Conservation (phyloP, 2,113 vertebrate genomes). For the Oostethus manadensis region DNA sequence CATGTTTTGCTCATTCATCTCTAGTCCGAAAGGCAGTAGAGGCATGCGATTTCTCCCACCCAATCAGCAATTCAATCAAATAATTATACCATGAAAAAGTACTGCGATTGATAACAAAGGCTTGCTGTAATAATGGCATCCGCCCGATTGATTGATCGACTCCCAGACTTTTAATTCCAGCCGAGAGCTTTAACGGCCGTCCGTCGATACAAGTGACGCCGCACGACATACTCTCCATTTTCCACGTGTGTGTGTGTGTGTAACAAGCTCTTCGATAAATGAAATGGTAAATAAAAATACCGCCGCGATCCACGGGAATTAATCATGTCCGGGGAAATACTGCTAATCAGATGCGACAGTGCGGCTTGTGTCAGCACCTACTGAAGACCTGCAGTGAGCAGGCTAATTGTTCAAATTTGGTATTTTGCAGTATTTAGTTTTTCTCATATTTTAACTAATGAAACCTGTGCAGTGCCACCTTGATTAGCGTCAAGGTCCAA, state of each 20-base stretch:
- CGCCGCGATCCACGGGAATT: conserved; percentile 28
- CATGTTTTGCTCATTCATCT: too few relatives aligned
- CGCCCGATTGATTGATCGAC: conserved; percentile 14
- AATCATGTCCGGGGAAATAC: conserved; percentile 34
- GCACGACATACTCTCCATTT: conserved; percentile 28
- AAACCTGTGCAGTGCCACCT: too few relatives aligned
- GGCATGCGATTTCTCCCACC: too few relatives aligned
- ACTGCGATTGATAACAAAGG: background rate
- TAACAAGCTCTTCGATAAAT: conserved; percentile 57
- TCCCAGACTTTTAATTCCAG: conserved; percentile 44
- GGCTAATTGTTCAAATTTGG: too few relatives aligned
- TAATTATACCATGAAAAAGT: too few relatives aligned
- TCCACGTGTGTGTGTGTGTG: conserved; percentile 24
- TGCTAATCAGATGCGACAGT: background rate
- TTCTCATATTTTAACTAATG: too few relatives aligned
- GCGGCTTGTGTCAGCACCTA: too few relatives aligned
- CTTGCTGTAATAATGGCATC: background rate
- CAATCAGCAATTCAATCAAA: too few relatives aligned
- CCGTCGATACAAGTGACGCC: conserved; percentile 45
- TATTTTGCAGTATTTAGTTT: too few relatives aligned
- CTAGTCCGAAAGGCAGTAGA: too few relatives aligned
- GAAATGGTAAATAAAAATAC: conserved; percentile 39
- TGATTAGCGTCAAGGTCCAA: too few relatives aligned
- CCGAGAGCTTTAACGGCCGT: conserved; percentile 61
- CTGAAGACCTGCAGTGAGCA: background rate